Evolutionary conservation across 2,113 vertebrate genomes (phyloP).

Genomic region (Rynchops niger): DNA sequence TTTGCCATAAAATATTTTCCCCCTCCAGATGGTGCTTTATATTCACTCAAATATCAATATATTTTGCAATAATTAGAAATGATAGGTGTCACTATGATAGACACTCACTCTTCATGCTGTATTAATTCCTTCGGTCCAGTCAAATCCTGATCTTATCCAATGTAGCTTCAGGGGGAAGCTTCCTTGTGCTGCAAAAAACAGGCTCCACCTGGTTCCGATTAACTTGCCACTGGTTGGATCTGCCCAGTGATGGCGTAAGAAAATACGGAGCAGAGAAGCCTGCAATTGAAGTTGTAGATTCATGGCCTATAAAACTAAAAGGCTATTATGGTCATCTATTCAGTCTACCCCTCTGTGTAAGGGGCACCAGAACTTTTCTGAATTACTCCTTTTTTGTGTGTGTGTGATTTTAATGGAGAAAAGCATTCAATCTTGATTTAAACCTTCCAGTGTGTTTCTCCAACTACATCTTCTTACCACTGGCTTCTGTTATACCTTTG

Average conservation of each 20-base stretch:
- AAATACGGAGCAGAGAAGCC: slow-evolving; percentile 42
- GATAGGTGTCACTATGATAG: neutral
- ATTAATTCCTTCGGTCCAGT: neutral
- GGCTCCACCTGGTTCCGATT: slow-evolving; percentile 52
- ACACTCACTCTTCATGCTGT: accelerated
- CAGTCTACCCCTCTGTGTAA: neutral
- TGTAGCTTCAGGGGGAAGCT: slow-evolving; percentile 37
- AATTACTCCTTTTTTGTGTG: neutral
- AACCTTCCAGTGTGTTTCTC: neutral
- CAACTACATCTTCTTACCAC: neutral
- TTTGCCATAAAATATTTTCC: neutral
- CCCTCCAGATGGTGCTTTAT: neutral
- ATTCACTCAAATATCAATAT: neutral
- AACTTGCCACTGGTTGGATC: slow-evolving; percentile 34
- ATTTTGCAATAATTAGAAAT: neutral
- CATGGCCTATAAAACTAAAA: slow-evolving; percentile 54
- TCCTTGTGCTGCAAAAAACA: slow-evolving; percentile 28
- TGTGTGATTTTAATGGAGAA: neutral
- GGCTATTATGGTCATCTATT: slow-evolving; percentile 39
- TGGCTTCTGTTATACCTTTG: slow-evolving; percentile 26
- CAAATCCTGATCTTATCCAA: slow-evolving; percentile 13
- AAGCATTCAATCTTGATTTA: neutral
- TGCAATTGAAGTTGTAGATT: slow-evolving; percentile 42
- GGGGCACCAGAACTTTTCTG: neutral
- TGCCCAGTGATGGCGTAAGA: slow-evolving; percentile 42